Evolutionary conservation across 2,888 invertebrate genomes (phyloP), one percentile per base, ranked within the genome.

Genomic region (Heliconius ismenius): DNA sequence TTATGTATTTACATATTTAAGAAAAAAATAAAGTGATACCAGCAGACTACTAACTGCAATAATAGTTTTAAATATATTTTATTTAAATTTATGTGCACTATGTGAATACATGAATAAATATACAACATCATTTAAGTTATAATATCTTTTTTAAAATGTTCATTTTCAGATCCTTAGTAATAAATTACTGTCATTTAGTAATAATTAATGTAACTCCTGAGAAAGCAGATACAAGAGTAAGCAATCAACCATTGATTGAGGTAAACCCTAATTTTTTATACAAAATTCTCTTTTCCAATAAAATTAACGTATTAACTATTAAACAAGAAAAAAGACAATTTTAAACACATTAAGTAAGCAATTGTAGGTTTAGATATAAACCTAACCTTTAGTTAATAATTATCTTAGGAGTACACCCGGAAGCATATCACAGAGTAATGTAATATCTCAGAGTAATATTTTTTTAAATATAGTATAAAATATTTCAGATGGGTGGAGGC

Each of bases 181-280:
- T 99, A 80, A 96, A 98, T 86, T 97, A 97, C 89, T 98, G 98
- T 85, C 98, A 99, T 89, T 93, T 99, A 83, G 97, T 98, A 0
- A 96, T 99, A 76, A 95, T 99, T 60, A 98, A 98, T 90, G 96
- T 98, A 15, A 97, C 97, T 82, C 98, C 98, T 1, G 95, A 97
- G 81, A 97, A 96, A 82, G 96, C 96, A 54, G 97, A 97, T 74
- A 96, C 97, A 1, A 95, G 96, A 87, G 97, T 98, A 13, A 96
- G 95, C 54, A 96, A 96, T 86, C 96, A 97, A 84, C 93, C 95
- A 26, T 89, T 96, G 18, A 95, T 96, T 86, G 96, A 96, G 93
- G 96, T 96, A 93, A 91, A 49, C 4, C n/a, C 11, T 18, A 15
- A 26, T 67, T 39, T 11, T 39, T 39, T 11, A 69, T 36, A 58